Conservation (phyloP, 2,797 vertebrate genomes). For the Argyrosomus regius region DNA sequence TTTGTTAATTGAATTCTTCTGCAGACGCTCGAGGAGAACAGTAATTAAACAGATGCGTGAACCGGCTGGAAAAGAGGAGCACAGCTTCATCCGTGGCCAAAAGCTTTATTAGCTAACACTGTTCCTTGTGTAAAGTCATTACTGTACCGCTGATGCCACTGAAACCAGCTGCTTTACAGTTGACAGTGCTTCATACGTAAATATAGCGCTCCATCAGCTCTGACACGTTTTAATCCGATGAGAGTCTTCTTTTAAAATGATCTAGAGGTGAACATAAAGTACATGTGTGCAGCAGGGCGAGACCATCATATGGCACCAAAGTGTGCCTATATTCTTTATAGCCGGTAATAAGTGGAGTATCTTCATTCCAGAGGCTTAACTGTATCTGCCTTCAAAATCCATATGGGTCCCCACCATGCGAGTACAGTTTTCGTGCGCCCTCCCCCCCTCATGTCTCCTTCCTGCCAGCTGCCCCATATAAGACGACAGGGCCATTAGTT, state of each 20-base stretch:
- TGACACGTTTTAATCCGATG: not conserved
- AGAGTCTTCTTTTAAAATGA: slow-evolving; percentile 4
- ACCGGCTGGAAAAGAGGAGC: slow-evolving; percentile 4
- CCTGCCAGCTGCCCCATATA: slow-evolving; percentile 52
- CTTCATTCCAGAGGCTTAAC: slow-evolving; percentile 17
- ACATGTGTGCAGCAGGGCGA: not conserved
- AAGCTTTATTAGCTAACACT: not conserved
- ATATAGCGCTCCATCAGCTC: not conserved
- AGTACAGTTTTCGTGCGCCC: slow-evolving; percentile 18
- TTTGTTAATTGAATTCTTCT: slow-evolving; percentile 49
- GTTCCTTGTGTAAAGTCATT: not conserved
- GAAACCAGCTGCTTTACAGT: not conserved
- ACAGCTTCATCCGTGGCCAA: slow-evolving; percentile 8
- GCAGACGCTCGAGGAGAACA: slow-evolving; percentile 23
- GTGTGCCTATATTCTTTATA: slow-evolving; percentile 8
- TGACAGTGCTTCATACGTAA: not conserved
- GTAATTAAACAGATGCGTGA: slow-evolving; percentile 50
- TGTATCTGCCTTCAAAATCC: slow-evolving; percentile 21
- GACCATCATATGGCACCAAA: not conserved
- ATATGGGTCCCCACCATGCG: slow-evolving; percentile 10
- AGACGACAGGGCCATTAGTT: slow-evolving; percentile 73
- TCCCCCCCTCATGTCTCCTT: slow-evolving; percentile 34
- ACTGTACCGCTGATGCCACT: not conserved
- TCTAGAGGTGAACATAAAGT: slow-evolving; percentile 6
- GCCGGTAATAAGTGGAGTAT: slow-evolving; percentile 2